Percentiles rank a stretch among this genome's conserved stretches.
Conservation (phyloP, 2,113 vertebrate species). For the Microcebus jonahi region DNA sequence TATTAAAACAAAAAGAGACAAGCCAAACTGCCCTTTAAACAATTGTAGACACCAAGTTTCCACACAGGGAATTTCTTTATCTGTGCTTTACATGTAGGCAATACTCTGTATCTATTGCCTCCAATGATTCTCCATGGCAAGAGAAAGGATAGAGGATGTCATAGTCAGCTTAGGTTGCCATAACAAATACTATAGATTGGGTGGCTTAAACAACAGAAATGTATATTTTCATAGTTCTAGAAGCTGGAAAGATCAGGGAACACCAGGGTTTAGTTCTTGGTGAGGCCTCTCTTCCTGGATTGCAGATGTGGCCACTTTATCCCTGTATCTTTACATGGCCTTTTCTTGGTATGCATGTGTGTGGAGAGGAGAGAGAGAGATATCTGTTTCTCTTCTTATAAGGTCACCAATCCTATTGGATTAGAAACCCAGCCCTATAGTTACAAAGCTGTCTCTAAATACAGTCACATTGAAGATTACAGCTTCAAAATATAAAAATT, state of each 20-base stretch:
- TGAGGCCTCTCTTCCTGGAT: neutral
- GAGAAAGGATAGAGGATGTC: neutral
- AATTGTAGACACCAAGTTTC: constrained; percentile 69
- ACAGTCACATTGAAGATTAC: neutral
- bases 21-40: constrained; percentile 82
- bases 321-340: neutral
- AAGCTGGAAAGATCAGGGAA: neutral
- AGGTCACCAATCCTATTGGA: neutral
- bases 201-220: neutral
- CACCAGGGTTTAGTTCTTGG: neutral
- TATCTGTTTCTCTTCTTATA: neutral
- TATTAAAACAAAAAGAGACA: constrained; percentile 84
- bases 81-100: neutral
- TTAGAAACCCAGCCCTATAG: neutral
- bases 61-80: constrained; percentile 33
- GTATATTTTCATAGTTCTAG: neutral
- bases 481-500: neutral
- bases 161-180: neutral
- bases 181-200: neutral
- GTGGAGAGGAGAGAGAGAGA: neutral
- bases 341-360: neutral
- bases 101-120: neutral
- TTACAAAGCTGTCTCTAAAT: neutral
- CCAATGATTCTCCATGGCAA: neutral
- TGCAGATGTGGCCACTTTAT: neutral